Percentiles rank a stretch among this genome's conserved stretches.
Evolutionary conservation across 2,888 invertebrate genomes (phyloP).

Genomic region (Athalia circularis): DNA sequence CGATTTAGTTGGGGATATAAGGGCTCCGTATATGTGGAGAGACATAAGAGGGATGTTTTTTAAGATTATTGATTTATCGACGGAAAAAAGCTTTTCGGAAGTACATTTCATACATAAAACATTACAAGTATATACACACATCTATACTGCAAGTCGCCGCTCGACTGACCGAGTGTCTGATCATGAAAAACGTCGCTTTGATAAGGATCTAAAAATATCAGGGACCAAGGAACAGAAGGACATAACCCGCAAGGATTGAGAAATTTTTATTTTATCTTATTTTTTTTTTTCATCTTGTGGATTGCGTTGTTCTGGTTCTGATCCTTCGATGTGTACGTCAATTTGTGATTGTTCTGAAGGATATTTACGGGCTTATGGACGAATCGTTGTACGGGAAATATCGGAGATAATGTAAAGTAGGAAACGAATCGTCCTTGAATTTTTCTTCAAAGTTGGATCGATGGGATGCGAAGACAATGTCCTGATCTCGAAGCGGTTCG

Average conservation of each 20-base stretch:
- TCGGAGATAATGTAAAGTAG: no score
- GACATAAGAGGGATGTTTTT: slow-evolving; percentile 39
- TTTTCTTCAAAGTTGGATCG: slow-evolving; percentile 16
- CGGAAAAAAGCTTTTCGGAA: slow-evolving; percentile 19
- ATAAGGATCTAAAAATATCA: no score
- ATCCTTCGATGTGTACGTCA: neutral
- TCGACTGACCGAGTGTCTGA: no score
- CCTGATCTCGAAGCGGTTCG: slow-evolving; percentile 12
- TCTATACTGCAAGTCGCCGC: no score
- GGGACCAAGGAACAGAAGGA: no score
- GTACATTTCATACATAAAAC: no score
- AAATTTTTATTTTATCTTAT: neutral
- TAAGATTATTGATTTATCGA: slow-evolving; percentile 43
- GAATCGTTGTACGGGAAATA: neutral
- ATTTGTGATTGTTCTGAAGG: neutral
- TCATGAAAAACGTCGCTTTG: no score
- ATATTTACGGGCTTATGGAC: neutral
- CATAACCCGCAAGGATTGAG: no score
- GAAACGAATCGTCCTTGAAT: slow-evolving; percentile 11
- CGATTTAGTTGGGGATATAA: slow-evolving; percentile 41
- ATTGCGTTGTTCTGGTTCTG: neutral
- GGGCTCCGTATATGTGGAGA: slow-evolving; percentile 10
- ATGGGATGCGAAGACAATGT: slow-evolving; percentile 38
- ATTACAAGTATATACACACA: no score
- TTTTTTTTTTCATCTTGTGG: neutral